Evolutionary conservation across 2,113 vertebrate genomes (phyloP).

Genomic region (Ochotona curzoniae): DNA sequence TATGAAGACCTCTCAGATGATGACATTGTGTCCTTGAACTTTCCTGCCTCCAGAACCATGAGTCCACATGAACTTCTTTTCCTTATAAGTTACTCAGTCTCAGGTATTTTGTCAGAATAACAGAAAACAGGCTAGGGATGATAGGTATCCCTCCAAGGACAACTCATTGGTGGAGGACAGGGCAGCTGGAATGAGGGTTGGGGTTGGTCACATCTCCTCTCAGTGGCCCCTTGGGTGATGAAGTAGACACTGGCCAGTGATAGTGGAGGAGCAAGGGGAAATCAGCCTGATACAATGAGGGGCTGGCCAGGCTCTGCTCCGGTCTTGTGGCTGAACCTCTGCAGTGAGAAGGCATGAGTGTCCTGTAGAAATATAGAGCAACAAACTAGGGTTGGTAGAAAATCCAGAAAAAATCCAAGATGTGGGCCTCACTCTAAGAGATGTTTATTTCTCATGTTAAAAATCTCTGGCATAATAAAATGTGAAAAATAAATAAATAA

Average conservation of each 20-base stretch:
- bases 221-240: not conserved
- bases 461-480: constrained; percentile 8
- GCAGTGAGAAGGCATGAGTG: rapidly evolving
- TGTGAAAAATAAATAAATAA: too few relatives aligned
- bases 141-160: not conserved
- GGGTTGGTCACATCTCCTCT: not conserved
- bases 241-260: rapidly evolving
- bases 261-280: not conserved
- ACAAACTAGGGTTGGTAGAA: not conserved
- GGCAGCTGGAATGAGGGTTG: not conserved
- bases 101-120: not conserved
- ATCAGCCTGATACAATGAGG: not conserved
- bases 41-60: not conserved
- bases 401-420: not conserved
- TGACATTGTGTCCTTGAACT: not conserved
- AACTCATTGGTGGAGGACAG: not conserved
- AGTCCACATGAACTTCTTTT: not conserved
- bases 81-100: not conserved
- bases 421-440: not conserved
- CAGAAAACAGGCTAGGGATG: not conserved
- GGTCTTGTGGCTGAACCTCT: not conserved
- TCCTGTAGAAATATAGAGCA: not conserved
- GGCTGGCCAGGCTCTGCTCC: not conserved
- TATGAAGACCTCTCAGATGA: not conserved
- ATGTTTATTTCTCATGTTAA: not conserved